phyloP scores from a whole-genome alignment of 1,140 invertebrate species.

The Chionoecetes opilio region DNA sequence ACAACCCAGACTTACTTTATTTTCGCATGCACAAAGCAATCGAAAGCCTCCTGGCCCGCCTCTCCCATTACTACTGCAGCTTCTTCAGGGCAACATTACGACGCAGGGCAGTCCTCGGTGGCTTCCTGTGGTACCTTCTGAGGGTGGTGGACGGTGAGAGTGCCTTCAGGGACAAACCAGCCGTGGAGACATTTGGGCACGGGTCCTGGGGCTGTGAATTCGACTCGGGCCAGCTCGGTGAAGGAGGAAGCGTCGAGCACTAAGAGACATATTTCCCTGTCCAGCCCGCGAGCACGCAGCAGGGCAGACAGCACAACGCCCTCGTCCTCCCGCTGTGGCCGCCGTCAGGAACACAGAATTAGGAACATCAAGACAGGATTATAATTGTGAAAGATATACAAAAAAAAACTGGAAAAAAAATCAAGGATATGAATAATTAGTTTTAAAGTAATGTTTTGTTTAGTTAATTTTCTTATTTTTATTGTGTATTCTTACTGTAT shows the following conservation, averaged over 20 bases:
- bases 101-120: not conserved
- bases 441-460: too few relatives aligned
- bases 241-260: slow-evolving; percentile 83
- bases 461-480: too few relatives aligned
- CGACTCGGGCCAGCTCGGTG: slow-evolving; percentile 82
- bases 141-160: not conserved
- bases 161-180: slow-evolving; percentile 78
- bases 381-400: not conserved
- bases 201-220: slow-evolving; percentile 78
- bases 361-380: not conserved
- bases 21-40: too few relatives aligned
- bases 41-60: too few relatives aligned
- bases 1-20: too few relatives aligned
- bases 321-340: slow-evolving; percentile 83
- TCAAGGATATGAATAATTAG: not conserved
- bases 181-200: slow-evolving; percentile 81
- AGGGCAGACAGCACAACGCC: slow-evolving; percentile 83
- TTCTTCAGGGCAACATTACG: not conserved
- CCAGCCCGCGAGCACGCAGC: slow-evolving; percentile 80
- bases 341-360: not conserved
- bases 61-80: not conserved
- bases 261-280: slow-evolving; percentile 82
- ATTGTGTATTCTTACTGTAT: too few relatives aligned
- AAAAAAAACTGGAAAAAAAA: not conserved
- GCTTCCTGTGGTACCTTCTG: not conserved